Evolutionary conservation across 2,113 vertebrate genomes (phyloP).

Genomic region (Pseudorectes ferrugineus): DNA sequence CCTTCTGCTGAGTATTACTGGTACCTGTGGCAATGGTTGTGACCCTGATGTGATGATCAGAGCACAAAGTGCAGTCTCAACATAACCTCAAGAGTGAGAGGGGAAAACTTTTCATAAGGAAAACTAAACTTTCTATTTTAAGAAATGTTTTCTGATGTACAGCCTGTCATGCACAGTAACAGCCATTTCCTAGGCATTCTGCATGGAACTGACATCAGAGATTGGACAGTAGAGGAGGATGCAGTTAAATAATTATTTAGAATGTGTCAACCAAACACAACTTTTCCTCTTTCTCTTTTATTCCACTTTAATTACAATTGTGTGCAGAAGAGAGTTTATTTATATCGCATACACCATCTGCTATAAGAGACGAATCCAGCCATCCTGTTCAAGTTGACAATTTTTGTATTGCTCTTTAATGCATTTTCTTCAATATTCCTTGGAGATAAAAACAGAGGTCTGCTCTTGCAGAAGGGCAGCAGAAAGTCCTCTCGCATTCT

Average conservation of each 20-base stretch:
- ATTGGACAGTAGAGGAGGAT: background rate
- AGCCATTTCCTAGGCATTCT: background rate
- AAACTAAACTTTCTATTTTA: background rate
- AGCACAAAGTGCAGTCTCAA: background rate
- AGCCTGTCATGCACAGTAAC: accelerated
- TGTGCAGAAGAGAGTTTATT: background rate
- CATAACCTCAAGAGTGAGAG: background rate
- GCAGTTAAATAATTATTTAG: background rate
- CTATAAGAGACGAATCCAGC: background rate
- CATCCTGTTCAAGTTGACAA: background rate
- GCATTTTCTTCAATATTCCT: background rate
- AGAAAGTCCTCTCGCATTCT: background rate
- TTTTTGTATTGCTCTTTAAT: background rate
- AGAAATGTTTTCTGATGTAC: background rate
- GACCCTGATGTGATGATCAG: background rate
- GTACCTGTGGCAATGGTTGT: background rate
- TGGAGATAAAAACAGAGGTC: background rate
- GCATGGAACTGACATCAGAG: background rate
- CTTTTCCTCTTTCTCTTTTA: background rate
- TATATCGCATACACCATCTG: background rate
- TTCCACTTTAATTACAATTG: background rate
- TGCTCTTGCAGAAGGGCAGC: background rate
- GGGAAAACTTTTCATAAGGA: background rate
- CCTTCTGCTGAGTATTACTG: background rate
- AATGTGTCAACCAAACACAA: background rate